Evolutionary conservation across 2,888 invertebrate species (phyloP).

Genomic region (Cephus rjabovi): DNA sequence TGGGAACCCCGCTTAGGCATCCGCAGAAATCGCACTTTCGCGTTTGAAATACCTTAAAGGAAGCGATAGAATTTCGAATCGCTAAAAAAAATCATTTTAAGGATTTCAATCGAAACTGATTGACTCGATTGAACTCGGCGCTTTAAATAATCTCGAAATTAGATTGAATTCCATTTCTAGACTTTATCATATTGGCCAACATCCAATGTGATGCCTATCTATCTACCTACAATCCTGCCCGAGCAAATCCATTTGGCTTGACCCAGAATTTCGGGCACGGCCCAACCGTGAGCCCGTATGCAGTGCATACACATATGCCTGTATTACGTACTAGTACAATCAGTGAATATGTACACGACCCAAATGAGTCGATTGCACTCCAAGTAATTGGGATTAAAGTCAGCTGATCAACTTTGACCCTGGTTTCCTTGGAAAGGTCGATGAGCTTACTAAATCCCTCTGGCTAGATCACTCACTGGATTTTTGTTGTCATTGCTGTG

Average conservation of each 20-base stretch:
- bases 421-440: not conserved
- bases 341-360: not conserved
- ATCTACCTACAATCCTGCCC: not conserved
- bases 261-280: slow-evolving; percentile 42
- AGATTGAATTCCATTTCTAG: slow-evolving; percentile 42
- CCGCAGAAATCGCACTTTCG: no score
- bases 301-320: not conserved
- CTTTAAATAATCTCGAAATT: slow-evolving; percentile 43
- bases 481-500: no score
- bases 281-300: slow-evolving; percentile 10
- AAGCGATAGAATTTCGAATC: no score
- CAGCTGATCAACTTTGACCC: not conserved
- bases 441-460: no score
- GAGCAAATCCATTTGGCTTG: slow-evolving; percentile 43
- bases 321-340: not conserved
- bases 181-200: slow-evolving; percentile 39
- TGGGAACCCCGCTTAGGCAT: no score
- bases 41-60: not conserved
- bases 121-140: slow-evolving; percentile 17
- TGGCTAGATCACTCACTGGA: no score
- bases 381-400: not conserved
- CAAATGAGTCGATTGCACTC: not conserved
- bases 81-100: not conserved
- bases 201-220: slow-evolving; percentile 34
- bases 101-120: slow-evolving; percentile 18